These are phyloP conservation scores for Phalacrocorax pelagicus DNA, from an alignment of 2,113 vertebrate species.

Conservation along the genomic window DNA sequence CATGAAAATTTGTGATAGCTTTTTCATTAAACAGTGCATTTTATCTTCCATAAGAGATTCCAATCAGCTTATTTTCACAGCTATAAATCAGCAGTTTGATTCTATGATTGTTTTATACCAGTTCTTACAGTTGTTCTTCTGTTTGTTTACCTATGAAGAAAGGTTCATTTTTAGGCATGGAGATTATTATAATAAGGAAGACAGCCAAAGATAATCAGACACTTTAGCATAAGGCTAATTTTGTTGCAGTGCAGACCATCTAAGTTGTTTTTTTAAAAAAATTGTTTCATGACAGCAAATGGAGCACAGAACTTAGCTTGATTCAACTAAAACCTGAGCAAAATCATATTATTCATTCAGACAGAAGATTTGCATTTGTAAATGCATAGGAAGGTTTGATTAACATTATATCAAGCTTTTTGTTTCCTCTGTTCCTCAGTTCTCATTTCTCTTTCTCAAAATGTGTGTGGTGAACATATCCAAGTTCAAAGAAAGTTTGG, in stretches of 20 bases:
- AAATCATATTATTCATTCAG: neutral
- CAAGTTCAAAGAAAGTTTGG: neutral
- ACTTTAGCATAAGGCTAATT: neutral
- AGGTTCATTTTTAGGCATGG: neutral
- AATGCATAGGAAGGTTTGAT: neutral
- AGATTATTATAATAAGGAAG: neutral
- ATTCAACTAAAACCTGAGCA: neutral
- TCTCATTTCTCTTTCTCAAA: neutral
- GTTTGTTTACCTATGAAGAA: neutral
- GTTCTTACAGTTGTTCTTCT: neutral
- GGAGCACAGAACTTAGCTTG: neutral
- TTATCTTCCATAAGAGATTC: neutral
- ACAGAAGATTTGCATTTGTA: neutral
- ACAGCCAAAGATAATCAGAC: neutral
- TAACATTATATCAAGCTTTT: neutral
- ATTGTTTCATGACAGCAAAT: neutral
- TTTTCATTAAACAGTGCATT: neutral
- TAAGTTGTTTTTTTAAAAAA: neutral
- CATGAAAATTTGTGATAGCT: neutral
- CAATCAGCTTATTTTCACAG: neutral
- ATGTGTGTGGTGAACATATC: neutral
- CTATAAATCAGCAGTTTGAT: neutral
- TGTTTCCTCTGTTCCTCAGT: neutral
- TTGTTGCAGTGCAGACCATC: neutral
- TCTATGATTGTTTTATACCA: neutral